Evolutionary conservation across 64 coral and sea anemone genomes (phyloP).

Genomic region (Actinia tenebrosa): DNA sequence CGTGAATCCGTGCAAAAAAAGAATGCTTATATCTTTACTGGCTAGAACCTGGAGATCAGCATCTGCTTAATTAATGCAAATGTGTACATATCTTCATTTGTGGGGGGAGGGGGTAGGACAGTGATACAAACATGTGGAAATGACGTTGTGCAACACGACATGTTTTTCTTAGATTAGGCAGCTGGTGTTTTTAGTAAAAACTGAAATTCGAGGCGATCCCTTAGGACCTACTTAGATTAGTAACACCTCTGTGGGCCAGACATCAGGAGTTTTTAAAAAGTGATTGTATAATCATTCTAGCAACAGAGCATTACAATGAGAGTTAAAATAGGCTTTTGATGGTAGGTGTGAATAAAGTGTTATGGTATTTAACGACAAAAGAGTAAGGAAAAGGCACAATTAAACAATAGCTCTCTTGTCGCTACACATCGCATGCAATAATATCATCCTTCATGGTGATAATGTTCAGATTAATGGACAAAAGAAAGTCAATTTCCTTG

Average conservation of each 20-base stretch:
- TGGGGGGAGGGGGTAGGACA: not conserved
- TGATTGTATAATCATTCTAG: not conserved
- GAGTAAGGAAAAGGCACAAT: not conserved
- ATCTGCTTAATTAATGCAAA: no score
- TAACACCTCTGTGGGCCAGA: not conserved
- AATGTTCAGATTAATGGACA: conserved; percentile 12
- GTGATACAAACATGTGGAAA: not conserved
- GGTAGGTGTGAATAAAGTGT: not conserved
- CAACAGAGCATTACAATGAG: not conserved
- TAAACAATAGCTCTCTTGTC: not conserved
- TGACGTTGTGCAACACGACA: not conserved
- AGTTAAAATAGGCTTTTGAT: not conserved
- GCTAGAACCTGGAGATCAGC: not conserved
- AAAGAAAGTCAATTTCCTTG: conserved; percentile 6
- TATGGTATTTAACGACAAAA: not conserved
- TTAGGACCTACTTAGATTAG: not conserved
- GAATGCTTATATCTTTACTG: no score
- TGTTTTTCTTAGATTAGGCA: not conserved
- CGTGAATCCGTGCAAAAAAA: no score
- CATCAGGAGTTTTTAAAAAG: not conserved
- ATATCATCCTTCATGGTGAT: not conserved
- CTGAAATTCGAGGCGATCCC: not conserved
- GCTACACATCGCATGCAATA: not conserved
- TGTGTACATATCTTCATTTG: no score
- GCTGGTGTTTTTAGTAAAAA: not conserved